A percentile compares a stretch with the other conserved stretches of the same genome.
phyloP scores from a whole-genome alignment of 1,140 invertebrate genomes.

The Ylistrum balloti region DNA sequence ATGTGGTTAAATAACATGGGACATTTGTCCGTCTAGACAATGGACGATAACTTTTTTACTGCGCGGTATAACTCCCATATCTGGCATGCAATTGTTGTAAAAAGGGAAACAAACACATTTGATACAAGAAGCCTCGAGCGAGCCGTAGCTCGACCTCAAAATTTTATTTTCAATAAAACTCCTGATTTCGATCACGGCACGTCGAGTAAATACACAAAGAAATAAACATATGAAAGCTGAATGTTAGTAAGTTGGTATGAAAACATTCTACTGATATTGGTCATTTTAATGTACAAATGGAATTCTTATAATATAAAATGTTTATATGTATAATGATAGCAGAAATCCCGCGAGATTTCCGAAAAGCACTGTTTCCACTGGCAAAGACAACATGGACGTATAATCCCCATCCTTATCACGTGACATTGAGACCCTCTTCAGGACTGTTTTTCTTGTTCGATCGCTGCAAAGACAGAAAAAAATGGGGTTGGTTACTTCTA shows the following conservation, averaged over 20 bases:
- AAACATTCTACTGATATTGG: background rate
- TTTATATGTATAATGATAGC: constrained; percentile 36
- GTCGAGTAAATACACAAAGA: constrained; percentile 5
- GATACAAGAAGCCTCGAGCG: constrained; percentile 1
- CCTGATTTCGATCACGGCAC: background rate
- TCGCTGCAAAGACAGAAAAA: background rate
- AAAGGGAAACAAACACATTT: constrained; percentile 27
- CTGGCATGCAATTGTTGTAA: background rate
- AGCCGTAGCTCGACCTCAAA: background rate
- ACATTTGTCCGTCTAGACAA: too few species aligned
- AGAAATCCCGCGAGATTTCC: constrained; percentile 33
- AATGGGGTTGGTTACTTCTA: background rate
- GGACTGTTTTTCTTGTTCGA: background rate
- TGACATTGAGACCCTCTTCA: background rate
- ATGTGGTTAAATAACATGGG: too few species aligned
- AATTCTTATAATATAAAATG: constrained; percentile 16
- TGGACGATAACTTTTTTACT: too few species aligned
- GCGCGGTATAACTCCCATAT: too few species aligned
- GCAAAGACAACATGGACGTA: constrained; percentile 31
- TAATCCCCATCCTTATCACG: constrained; percentile 7
- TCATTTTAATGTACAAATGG: constrained; percentile 39
- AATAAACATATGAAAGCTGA: constrained; percentile 28
- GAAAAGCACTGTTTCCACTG: constrained; percentile 37
- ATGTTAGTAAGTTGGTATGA: constrained; percentile 5
- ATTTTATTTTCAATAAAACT: background rate